Evolutionary conservation across 2,113 vertebrate genomes (phyloP), one percentile per base, ranked within the genome.

Genomic region (Excalfactoria chinensis): DNA sequence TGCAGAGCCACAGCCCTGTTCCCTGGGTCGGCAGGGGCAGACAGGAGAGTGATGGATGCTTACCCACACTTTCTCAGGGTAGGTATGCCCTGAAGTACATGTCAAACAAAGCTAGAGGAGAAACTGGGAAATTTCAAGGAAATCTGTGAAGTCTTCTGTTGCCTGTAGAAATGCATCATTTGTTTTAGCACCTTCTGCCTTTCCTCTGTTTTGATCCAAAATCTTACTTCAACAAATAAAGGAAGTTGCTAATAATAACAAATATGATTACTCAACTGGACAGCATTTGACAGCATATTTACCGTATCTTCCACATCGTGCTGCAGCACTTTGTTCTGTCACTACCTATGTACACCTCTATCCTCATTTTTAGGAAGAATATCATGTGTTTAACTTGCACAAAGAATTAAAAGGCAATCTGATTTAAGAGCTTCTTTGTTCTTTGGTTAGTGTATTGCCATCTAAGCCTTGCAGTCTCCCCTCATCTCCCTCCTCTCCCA

Each of bases 371-470:
- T 67, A 69, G n/a, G 80, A 62, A 79, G 68, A 32, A 81, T 44
- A 11, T 60, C 73, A 76, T 23, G 37, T 53, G 55, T 89, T 88
- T 68, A 84, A 55, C 25, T 80, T 77, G 18, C 1, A 1, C 34
- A 74, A 59, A 74, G 75, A 89, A 85, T 83, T 83, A 87, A 83
- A 92, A 89, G 32, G 44, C 63, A 74, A 44, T 74, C 83, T 77
- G 17, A 51, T 80, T 80, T 83, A 88, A 86, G 60, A 86, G 40
- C 48, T 93, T 19, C 74, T 89, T 53, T 89, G 21, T 55, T 59
- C 66, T 89, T 74, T 88, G 72, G 58, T 26, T 68, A 26, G 10
- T 15, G 10, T 80, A 56, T 30, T 89, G 72, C 43, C 46, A 40
- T 32, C 20, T 21, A 44, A 59, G 63, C 32, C 46, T 79, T 90